Percentiles rank a stretch among this genome's conserved stretches.
phyloP scores from a whole-genome alignment of 2,113 vertebrate species.

The Heterotis niloticus region DNA sequence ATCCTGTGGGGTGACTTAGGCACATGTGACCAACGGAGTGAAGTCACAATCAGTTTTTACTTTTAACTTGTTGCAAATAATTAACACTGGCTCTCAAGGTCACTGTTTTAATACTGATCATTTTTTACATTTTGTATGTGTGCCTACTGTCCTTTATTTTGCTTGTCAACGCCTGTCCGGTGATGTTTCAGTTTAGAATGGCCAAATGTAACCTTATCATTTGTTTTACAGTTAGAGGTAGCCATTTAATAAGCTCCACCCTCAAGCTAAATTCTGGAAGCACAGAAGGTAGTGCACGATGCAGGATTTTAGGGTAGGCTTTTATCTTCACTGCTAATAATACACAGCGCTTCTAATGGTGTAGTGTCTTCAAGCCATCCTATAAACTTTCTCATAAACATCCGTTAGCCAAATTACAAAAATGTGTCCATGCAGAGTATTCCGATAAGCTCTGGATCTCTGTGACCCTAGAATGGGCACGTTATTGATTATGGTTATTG shows the following conservation, averaged over 20 bases:
- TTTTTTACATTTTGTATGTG: too few relatives aligned
- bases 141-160: not conserved
- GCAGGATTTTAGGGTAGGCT: constrained; percentile 37
- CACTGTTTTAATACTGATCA: constrained; percentile 36
- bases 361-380: too few relatives aligned
- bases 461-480: too few relatives aligned
- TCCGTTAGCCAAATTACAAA: too few relatives aligned
- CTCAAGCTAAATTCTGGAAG: not conserved
- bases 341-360: constrained; percentile 27
- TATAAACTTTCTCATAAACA: too few relatives aligned
- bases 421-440: too few relatives aligned
- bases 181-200: too few relatives aligned
- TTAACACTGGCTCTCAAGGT: constrained; percentile 48
- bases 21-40: constrained; percentile 55
- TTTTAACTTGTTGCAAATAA: constrained; percentile 50
- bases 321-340: constrained; percentile 63
- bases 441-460: too few relatives aligned
- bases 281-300: not conserved
- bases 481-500: too few relatives aligned
- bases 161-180: not conserved
- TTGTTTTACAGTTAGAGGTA: constrained; percentile 9
- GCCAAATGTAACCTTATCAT: constrained; percentile 3
- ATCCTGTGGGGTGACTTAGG: constrained; percentile 70
- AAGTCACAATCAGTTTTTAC: constrained; percentile 54
- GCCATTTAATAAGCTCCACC: not conserved